A percentile compares a stretch with the other conserved stretches of the same genome.
Conservation (phyloP, 1,140 invertebrate genomes). For the Apis dorsata region DNA sequence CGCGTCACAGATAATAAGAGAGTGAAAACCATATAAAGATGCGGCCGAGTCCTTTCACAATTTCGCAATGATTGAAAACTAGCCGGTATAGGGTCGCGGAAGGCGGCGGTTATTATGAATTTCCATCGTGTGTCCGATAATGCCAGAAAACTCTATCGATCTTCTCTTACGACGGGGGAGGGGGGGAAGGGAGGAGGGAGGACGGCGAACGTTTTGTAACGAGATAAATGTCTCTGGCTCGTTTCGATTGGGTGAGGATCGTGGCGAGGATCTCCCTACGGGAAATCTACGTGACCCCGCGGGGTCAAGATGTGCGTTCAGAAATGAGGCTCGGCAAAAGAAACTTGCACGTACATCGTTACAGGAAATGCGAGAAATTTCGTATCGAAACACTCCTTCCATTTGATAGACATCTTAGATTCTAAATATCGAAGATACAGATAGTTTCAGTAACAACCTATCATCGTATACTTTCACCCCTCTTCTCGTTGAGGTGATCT, state of each 20-base stretch:
- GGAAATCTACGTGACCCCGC: background rate
- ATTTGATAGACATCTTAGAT: background rate
- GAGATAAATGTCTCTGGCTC: constrained; percentile 36
- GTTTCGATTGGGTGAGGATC: constrained; percentile 38
- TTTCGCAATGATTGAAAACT: constrained; percentile 55
- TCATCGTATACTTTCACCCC: background rate
- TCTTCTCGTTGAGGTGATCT: background rate
- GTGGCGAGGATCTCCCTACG: constrained; percentile 30
- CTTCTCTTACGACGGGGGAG: background rate
- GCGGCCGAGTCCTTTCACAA: constrained; percentile 43
- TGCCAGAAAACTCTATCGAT: constrained; percentile 37
- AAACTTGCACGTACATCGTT: background rate
- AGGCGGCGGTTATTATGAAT: constrained; percentile 48
- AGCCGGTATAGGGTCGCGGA: constrained; percentile 42
- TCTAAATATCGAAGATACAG: background rate
- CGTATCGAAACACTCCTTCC: background rate
- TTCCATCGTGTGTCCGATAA: constrained; percentile 43
- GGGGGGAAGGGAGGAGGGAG: background rate
- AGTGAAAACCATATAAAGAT: constrained; percentile 50
- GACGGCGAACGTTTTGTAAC: constrained; percentile 16
- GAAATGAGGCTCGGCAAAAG: constrained; percentile 2
- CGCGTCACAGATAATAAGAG: constrained; percentile 40
- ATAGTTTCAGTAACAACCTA: background rate
- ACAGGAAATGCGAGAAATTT: background rate
- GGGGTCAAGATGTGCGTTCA: constrained; percentile 18